Conservation (phyloP, 35 echinoderm and acorn worm species). For the Lytechinus variegatus region DNA sequence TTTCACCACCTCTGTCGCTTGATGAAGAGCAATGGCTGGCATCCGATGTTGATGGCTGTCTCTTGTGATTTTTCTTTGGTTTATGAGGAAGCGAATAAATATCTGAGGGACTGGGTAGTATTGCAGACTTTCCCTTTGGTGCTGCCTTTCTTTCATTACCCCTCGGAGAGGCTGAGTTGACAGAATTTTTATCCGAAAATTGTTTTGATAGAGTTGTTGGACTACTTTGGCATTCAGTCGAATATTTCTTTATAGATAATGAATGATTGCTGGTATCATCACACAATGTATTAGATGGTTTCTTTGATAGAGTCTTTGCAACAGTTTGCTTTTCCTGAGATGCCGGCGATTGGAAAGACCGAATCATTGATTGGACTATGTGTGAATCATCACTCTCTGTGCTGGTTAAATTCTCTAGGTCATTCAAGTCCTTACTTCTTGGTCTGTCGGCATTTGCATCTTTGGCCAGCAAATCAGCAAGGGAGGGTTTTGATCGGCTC, state of each 20-base stretch:
- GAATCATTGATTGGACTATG: background rate
- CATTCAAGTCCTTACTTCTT: slow-evolving; percentile 30
- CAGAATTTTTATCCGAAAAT: background rate
- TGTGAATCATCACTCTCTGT: slow-evolving; percentile 43
- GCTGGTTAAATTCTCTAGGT: background rate
- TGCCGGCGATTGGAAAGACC: slow-evolving; percentile 17
- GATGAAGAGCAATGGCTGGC: background rate
- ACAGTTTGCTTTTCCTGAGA: background rate
- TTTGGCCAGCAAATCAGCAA: slow-evolving; percentile 34
- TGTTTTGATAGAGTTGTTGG: background rate
- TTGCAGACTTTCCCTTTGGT: background rate
- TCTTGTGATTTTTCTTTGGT: background rate
- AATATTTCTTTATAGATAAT: background rate
- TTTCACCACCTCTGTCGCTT: background rate
- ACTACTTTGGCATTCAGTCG: background rate
- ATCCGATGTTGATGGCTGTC: background rate
- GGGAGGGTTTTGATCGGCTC: background rate
- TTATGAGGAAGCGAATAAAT: background rate
- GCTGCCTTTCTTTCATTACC: background rate
- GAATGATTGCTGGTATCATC: background rate
- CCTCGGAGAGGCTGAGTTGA: background rate
- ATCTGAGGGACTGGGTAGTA: background rate
- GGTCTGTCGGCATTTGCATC: slow-evolving; percentile 18
- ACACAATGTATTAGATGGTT: background rate
- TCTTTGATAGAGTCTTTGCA: slow-evolving; percentile 11